These are phyloP conservation scores for Physocephala rufipes DNA, from an alignment of 2,888 invertebrate genomes.

Conservation along the genomic window DNA sequence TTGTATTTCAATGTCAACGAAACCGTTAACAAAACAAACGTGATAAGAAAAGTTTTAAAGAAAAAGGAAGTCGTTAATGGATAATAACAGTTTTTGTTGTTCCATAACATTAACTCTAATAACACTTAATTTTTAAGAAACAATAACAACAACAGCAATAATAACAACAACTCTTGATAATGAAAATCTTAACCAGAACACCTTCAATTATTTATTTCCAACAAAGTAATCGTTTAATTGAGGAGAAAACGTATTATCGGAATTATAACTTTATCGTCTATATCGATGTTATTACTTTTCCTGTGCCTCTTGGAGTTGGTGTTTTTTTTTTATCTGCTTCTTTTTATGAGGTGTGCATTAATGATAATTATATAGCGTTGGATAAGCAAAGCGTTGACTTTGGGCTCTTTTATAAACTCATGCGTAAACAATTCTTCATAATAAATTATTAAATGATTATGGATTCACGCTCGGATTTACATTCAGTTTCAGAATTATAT, in stretches of 20 bases:
- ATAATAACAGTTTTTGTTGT: neutral
- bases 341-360: neutral
- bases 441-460: no score
- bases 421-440: no score
- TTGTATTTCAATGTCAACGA: neutral
- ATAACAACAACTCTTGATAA: neutral
- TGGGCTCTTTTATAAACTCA: no score
- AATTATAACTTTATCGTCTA: neutral
- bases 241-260: slow-evolving; percentile 14
- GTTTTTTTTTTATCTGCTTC: neutral
- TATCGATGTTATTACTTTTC: neutral
- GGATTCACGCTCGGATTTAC: no score
- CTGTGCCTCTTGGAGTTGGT: neutral
- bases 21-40: neutral
- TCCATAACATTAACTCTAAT: neutral
- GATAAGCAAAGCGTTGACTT: no score
- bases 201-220: slow-evolving; percentile 8
- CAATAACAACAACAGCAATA: neutral
- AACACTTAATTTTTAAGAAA: neutral
- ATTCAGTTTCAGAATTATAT: no score
- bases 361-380: neutral
- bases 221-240: slow-evolving; percentile 15
- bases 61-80: neutral
- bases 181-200: slow-evolving; percentile 16
- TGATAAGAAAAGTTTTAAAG: neutral